Evolutionary conservation across 92 coral and sea anemone genomes (phyloP).

Genomic region (Palythoa grandiflora): DNA sequence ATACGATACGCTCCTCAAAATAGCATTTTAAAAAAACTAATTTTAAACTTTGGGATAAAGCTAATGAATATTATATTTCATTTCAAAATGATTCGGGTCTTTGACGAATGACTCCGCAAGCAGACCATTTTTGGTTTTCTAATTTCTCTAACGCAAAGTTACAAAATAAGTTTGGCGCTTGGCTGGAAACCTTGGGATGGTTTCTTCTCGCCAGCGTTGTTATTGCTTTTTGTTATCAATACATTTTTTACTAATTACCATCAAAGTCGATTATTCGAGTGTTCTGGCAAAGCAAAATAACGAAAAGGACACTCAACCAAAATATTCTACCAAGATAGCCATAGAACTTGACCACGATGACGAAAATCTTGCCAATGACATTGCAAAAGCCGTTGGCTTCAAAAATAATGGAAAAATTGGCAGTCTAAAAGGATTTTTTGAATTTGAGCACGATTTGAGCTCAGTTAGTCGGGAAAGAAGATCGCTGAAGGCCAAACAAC

Average conservation of each 20-base stretch:
- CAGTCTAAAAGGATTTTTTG: conserved; percentile 74
- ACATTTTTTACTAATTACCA: neutral
- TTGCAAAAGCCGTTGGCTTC: conserved; percentile 79
- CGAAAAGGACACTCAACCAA: conserved; percentile 20
- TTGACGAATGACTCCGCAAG: no score
- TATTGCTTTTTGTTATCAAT: neutral
- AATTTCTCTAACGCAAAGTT: no score
- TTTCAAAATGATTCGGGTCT: no score
- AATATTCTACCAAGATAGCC: conserved; percentile 80
- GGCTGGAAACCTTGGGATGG: neutral
- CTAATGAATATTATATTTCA: no score
- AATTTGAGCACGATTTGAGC: conserved; percentile 64
- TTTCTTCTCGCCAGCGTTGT: neutral
- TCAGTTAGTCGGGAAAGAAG: conserved; percentile 51
- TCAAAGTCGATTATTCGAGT: neutral
- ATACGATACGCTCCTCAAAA: no score
- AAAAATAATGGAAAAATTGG: conserved; percentile 88
- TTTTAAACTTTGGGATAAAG: no score
- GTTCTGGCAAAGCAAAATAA: conserved; percentile 29
- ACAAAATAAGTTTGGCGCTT: no score
- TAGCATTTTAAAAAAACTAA: no score
- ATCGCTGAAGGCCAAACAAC: conserved; percentile 66
- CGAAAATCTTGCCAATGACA: conserved; percentile 76
- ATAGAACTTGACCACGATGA: conserved; percentile 84
- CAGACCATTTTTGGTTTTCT: no score